Percentiles rank a stretch among this genome's conserved stretches.
These are phyloP conservation scores for Nomada fucata DNA, from an alignment of 2,888 invertebrate genomes.

Conservation along the genomic window DNA sequence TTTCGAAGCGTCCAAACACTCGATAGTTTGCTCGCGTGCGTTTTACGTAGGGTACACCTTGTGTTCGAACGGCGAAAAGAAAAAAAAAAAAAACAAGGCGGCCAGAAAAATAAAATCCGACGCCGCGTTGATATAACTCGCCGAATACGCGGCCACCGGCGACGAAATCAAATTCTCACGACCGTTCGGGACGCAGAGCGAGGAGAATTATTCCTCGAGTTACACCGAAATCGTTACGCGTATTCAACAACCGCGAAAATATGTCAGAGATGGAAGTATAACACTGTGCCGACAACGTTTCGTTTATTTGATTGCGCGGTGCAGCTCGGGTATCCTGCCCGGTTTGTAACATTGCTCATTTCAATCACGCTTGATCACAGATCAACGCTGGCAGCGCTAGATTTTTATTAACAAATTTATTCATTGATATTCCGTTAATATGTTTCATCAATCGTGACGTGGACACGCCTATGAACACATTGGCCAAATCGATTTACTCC, in stretches of 20 bases:
- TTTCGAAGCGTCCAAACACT: constrained; percentile 34
- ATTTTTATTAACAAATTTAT: no score
- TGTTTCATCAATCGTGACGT: no score
- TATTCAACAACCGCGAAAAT: constrained; percentile 18
- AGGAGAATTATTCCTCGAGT: constrained; percentile 44
- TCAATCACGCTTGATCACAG: no score
- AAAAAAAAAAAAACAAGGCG: background rate
- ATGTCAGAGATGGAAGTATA: background rate
- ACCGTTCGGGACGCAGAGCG: constrained; percentile 46
- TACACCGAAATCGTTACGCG: constrained; percentile 16
- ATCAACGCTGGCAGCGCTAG: no score
- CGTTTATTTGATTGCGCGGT: background rate
- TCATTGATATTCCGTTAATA: no score
- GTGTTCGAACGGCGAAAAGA: background rate
- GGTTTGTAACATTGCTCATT: no score
- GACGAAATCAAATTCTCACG: constrained; percentile 64
- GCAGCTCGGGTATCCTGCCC: no score
- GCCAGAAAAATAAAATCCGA: constrained; percentile 28
- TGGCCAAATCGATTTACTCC: no score
- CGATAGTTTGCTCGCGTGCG: constrained; percentile 20
- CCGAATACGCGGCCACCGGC: constrained; percentile 30
- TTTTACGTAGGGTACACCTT: constrained; percentile 32
- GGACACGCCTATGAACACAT: no score
- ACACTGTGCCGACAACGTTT: background rate
- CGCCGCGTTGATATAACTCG: constrained; percentile 40